phyloP scores from a whole-genome alignment of 2,113 vertebrate species.

The Epinephelus fuscoguttatus region DNA sequence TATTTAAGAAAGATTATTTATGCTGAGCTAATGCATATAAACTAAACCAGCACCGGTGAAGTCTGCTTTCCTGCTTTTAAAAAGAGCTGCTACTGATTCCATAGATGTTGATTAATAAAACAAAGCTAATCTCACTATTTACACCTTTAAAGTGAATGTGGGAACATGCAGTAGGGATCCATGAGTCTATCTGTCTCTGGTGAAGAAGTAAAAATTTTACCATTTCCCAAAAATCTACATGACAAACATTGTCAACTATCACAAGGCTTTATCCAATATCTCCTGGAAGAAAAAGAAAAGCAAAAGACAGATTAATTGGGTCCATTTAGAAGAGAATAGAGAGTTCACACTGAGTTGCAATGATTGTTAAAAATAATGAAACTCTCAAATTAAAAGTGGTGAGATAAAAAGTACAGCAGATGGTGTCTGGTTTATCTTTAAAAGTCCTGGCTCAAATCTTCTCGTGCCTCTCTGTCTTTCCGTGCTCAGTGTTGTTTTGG shows the following conservation, averaged over 20 bases:
- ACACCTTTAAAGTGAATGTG: not conserved
- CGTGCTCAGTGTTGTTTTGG: slow-evolving; percentile 41
- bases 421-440: slow-evolving; percentile 38
- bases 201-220: not conserved
- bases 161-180: not conserved
- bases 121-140: not conserved
- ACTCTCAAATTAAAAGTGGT: slow-evolving; percentile 48
- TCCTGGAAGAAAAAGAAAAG: not conserved
- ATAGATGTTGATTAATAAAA: too few species aligned
- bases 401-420: slow-evolving; percentile 44
- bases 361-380: slow-evolving; percentile 34
- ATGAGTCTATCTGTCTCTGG: not conserved
- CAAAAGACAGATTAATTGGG: slow-evolving; percentile 30
- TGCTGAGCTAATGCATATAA: not conserved
- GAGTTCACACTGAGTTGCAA: not conserved
- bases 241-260: not conserved
- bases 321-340: slow-evolving; percentile 16
- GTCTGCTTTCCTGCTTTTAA: too few species aligned
- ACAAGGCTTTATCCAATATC: slow-evolving; percentile 1
- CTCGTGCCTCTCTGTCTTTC: slow-evolving; percentile 15
- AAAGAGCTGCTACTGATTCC: too few species aligned
- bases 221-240: not conserved
- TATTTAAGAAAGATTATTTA: not conserved
- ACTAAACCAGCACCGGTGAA: not conserved
- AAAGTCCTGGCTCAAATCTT: slow-evolving; percentile 39